Base-by-base conservation (phyloP, 2,797 vertebrate genomes). In the Periophthalmus magnuspinnatus region DNA sequence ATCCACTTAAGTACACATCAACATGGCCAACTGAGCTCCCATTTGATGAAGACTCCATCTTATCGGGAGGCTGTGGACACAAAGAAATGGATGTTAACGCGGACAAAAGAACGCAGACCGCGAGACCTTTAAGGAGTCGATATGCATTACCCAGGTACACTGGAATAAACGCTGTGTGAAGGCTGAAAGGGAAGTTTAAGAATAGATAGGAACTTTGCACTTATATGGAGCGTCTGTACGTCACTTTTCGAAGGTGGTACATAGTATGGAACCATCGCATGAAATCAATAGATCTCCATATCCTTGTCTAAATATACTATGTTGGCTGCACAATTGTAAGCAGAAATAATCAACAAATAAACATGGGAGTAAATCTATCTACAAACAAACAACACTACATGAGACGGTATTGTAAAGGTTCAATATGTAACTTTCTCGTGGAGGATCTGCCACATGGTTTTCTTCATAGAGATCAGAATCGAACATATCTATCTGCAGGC, bases 1-100 rank as follows among this genome's bases (percentile, higher is more conserved):
- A 80, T 81, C 78, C 56, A 76, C 79, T 81, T 85, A 77, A 77
- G 76, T 72, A 74, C 68, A 76, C 67, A 76, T 78, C 72, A 72
- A 81, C 68, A 58, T 19, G 55, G 64, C 68, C 69, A 65, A 70
- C 48, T 32, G 66, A 67, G 65, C 74, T 65, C 70, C 67, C 72
- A 41, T 74, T 54, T 73, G 67, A 69, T 55, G 61, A 64, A 71
- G 72, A 62, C 69, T 77, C 68, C 75, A 67, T 64, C 64, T 55
- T 67, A 73, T 66, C 71, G 67, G 68, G 70, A 72, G 32, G 41
- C 56, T 36, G 56, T 5, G 57, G n/a, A 48, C 41, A 52, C 57
- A 52, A 58, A 60, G 41, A 57, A 69, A 69, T 47, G 57, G 57
- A 69, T 22, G 5, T 52, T 59, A 17, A 32, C 36, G 24, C 19